Evolutionary conservation across 2,888 invertebrate species (phyloP).

Genomic region (Periphyllus acericola): DNA sequence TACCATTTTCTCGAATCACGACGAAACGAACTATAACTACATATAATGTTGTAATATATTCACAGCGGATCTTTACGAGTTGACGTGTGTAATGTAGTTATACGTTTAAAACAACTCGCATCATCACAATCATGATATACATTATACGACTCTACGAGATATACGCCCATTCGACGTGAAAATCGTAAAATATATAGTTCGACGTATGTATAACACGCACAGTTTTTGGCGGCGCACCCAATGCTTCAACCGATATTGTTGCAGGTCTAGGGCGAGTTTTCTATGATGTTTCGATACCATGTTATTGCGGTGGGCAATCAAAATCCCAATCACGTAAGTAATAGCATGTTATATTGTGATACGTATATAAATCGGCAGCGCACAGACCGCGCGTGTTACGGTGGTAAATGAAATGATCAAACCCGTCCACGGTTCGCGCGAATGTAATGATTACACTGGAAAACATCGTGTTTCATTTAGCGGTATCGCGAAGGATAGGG

Average conservation of each 20-base stretch:
- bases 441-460: constrained; percentile 23
- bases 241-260: neutral
- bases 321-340: neutral
- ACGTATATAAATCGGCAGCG: neutral
- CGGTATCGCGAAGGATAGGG: neutral
- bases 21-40: too few relatives aligned
- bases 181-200: neutral
- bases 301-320: neutral
- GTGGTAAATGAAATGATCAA: constrained; percentile 33
- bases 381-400: too few relatives aligned
- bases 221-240: neutral
- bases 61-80: too few relatives aligned
- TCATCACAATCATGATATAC: too few relatives aligned
- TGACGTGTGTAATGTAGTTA: too few relatives aligned
- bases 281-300: neutral
- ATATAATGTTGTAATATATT: too few relatives aligned
- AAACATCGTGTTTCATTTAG: constrained; percentile 30
- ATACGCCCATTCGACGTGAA: neutral
- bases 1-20: too few relatives aligned
- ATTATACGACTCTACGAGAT: neutral
- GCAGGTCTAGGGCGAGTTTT: neutral
- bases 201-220: too few relatives aligned
- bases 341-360: neutral
- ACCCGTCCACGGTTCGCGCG: neutral
- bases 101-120: neutral